Evolutionary conservation across 2,797 vertebrate species (phyloP), one percentile per base, ranked within the genome.

Genomic region (Oreochromis mossambicus): DNA sequence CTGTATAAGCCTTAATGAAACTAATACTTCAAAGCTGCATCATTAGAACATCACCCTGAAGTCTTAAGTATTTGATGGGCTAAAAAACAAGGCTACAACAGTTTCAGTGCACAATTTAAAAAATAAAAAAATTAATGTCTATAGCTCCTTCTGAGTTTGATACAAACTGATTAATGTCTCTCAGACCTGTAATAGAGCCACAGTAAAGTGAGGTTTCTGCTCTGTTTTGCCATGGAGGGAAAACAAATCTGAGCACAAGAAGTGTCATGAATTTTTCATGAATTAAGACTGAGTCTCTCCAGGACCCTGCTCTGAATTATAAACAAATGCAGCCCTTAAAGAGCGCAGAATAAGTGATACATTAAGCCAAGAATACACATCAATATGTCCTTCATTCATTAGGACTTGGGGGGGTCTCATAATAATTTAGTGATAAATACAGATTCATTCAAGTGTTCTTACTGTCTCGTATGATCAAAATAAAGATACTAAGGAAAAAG

Each of bases 261-360:
- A 86, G 34, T 52, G 61, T 75, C 81, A 92, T 96, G 86, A 91
- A 96, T 96, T 91, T 95, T 96, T 95, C 93, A 96, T 96, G 91
- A 94, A 81, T 80, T 80, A 75, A 79, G 82, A 89, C 89, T 0
- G 61, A 87, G 80, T 83, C 87, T 94, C 82, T 92, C 77, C 80
- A 90, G 90, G 89, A 91, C 84, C 80, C 82, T 61, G 82, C 63
- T 83, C 87, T 92, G 91, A 92, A 94, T 95, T 87, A 81, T 90
- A 91, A 95, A 93, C 91, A 93, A 91, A 87, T 78, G 78, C 17
- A 68, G 50, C 61, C 34, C 82, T 84, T 87, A 79, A 84, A 80
- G 80, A 82, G 70, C 15, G 24, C 70, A 82, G 83, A 83, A 86
- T 56, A 51, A 77, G 89, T 84, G 80, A 90, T 87, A 82, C 81